Evolutionary conservation across 92 coral and sea anemone species (phyloP), one percentile per base, ranked within the genome.

Genomic region (Porites lobata): DNA sequence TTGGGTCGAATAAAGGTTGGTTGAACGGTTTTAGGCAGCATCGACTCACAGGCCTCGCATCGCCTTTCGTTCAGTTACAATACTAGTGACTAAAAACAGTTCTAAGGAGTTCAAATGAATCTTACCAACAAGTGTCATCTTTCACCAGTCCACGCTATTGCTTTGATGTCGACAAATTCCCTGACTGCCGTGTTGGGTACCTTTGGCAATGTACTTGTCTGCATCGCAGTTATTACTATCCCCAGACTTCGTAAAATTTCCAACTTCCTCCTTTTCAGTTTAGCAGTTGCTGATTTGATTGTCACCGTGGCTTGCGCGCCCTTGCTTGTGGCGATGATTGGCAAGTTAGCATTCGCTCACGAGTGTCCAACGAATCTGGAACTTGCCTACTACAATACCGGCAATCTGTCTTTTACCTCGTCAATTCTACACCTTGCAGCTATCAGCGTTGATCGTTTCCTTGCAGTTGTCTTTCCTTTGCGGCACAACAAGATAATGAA

Each of bases 351-450:
- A 9, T 62, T 85, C 47, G 50, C 66, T 18, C 57, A 75, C n/a
- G 67, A 26, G 62, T 85, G 88, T 65, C 51, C 77, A 4, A 17
- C 52, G 6, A 65, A 19, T n/a, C 66, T 85, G n/a, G 88, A 85
- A 80, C 77, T 47, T 18, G 88, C 88, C 1, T 85, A 85, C 74
- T 80, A 65, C 63, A 75, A 75, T 61, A 75, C 88, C 15, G 88
- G 74, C 15, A 65, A 85, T 53, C 77, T 85, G 24, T 85, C 88
- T 11, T 47, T 63, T 53, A 75, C 77, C 69, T 85, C 81, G 70
- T 85, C 88, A 24, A 62, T 85, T 18, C 69, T 85, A 20, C 88
- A 85, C 71, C 88, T 85, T 59, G 82, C 88, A 75, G 88, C 80
- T 29, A 62, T 62, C 21, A 62, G 66, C 21, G 20, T 85, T 70